Base-by-base conservation (phyloP, 2,113 vertebrate species). In the Megaptera novaeangliae region DNA sequence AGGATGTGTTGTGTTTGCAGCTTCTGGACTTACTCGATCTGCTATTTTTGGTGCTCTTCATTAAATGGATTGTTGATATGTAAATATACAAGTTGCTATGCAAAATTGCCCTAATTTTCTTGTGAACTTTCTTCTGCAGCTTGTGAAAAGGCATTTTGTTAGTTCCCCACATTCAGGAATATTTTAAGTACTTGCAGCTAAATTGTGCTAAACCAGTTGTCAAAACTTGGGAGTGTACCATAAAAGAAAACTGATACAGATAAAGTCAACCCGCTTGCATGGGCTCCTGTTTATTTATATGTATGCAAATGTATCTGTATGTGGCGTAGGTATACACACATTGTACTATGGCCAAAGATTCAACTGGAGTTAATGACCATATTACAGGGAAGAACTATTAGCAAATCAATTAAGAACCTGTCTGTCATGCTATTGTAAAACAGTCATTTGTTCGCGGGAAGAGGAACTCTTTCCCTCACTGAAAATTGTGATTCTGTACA, bases 21-120 rank as follows among this genome's bases (percentile, higher is more conserved):
- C 64, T 98, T 97, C 94, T 98, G 95, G 93, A 98, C 95, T 97
- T 96, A 92, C 87, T 97, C 39, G 78, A 96, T 98, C 89, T 97
- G 97, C 93, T 96, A 74, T 98, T 98, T 99, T 98, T 96, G 91
- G 84, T 88, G 57, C 52, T 98, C 95, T 97, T 98, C 96, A 96
- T 98, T 98, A 98, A 98, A 36, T 36, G 92, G 95, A 97, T 98
- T 98, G 97, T 98, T 98, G 97, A 61, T 95, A 95, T 97, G 97
- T 96, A 96, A 96, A 98, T 98, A 98, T 57, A 96, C 98, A 98
- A 98, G 96, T 98, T 98, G 72, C 75, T 98, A 83, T 98, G 89
- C 97, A 98, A 97, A 98, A 81, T 94, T 97, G 91, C 96, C 97
- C 97, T 96, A 91, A 97, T 97, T 98, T 98, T 98, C 96, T 89